These are phyloP conservation scores for Trachythela sp. DNA, from an alignment of 64 coral and sea anemone species.

Conservation along the genomic window DNA sequence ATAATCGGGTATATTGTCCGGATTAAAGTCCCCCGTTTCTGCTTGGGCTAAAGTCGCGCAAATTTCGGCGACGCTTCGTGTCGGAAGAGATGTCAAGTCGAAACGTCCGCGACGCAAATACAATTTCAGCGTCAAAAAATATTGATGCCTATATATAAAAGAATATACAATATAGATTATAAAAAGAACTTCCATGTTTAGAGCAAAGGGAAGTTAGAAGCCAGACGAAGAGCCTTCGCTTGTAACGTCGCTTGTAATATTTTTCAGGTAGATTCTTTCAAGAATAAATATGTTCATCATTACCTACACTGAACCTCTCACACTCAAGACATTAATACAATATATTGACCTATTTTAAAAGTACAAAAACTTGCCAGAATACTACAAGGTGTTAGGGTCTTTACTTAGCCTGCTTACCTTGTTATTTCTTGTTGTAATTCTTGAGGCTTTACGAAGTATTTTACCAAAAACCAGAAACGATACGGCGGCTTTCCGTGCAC, in stretches of 20 bases:
- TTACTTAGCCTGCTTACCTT: conserved; percentile 46
- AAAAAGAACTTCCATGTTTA: background rate
- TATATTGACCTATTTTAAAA: background rate
- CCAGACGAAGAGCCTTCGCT: too few relatives aligned
- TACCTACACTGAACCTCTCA: background rate
- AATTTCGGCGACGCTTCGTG: conserved; percentile 72
- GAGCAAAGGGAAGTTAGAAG: too few relatives aligned
- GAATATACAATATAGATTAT: background rate
- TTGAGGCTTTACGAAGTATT: conserved; percentile 99
- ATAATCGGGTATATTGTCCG: conserved; percentile 70
- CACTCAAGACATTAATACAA: background rate
- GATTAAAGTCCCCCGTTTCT: conserved; percentile 76
- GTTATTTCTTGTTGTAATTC: conserved; percentile 99
- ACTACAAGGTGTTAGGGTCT: background rate
- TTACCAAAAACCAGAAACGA: conserved; percentile 87
- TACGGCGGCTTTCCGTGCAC: conserved; percentile 78
- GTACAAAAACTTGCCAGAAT: conserved; percentile 17
- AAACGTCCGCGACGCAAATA: conserved; percentile 68
- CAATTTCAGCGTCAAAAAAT: conserved; percentile 89
- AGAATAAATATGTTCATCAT: background rate
- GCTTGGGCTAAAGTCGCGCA: conserved; percentile 83
- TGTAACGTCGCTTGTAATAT: too few relatives aligned
- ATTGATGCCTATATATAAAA: conserved; percentile 71
- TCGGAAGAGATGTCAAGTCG: conserved; percentile 73
- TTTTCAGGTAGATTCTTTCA: too few relatives aligned